These are phyloP conservation scores for Lucinisca nassula DNA, from an alignment of 2,888 invertebrate genomes.

Conservation along the genomic window DNA sequence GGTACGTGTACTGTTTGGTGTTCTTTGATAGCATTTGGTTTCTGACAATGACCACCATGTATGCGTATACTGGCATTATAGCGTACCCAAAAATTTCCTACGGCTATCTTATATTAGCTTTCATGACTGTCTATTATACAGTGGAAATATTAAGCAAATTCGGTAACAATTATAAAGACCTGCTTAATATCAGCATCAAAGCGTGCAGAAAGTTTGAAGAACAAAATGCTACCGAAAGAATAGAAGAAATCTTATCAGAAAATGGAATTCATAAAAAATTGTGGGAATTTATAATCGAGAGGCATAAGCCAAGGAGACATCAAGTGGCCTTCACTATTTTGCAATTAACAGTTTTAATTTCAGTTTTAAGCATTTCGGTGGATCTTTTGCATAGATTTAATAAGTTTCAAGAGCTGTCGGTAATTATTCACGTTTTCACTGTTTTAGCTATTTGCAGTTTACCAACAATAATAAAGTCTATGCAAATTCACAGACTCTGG, in stretches of 20 bases:
- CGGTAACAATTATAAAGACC: slow-evolving; percentile 33
- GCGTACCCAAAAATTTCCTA: slow-evolving; percentile 53
- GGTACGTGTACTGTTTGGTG: slow-evolving; percentile 52
- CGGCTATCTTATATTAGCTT: slow-evolving; percentile 44
- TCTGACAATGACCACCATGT: slow-evolving; percentile 52
- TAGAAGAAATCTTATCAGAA: not conserved
- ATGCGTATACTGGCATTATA: slow-evolving; percentile 51
- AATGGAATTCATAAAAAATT: slow-evolving; percentile 34
- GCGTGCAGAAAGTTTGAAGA: slow-evolving; percentile 19
- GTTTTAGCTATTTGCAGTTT: slow-evolving; percentile 48
- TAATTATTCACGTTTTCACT: slow-evolving; percentile 58
- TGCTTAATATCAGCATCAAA: slow-evolving; percentile 40
- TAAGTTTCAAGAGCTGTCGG: slow-evolving; percentile 54
- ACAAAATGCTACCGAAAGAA: no score
- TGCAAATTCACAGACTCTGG: not conserved
- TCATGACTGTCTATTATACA: slow-evolving; percentile 58
- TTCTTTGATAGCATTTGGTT: slow-evolving; percentile 59
- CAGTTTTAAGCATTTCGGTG: slow-evolving; percentile 34
- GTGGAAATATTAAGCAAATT: slow-evolving; percentile 41
- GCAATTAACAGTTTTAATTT: slow-evolving; percentile 25
- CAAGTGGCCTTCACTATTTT: slow-evolving; percentile 42
- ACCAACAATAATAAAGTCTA: slow-evolving; percentile 39
- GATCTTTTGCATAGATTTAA: slow-evolving; percentile 46
- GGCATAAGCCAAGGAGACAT: slow-evolving; percentile 35
- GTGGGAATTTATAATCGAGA: slow-evolving; percentile 33